phyloP scores from a whole-genome alignment of 2,113 vertebrate genomes.

The Phocoena phocoena region DNA sequence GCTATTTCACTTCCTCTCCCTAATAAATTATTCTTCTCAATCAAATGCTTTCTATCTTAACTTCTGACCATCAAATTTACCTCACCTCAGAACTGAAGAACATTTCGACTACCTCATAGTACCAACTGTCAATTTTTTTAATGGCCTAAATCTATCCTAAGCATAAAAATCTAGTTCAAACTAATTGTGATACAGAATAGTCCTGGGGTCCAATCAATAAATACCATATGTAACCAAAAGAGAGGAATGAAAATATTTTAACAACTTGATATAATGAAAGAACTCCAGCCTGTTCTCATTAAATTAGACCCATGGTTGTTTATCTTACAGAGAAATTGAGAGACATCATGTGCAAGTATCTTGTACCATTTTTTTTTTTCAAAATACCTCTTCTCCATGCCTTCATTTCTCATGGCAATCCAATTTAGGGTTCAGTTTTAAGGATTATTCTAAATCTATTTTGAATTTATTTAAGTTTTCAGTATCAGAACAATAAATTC shows the following conservation, averaged over 20 bases:
- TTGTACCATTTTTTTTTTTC: background rate
- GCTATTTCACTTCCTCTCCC: background rate
- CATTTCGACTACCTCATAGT: background rate
- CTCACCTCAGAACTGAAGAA: background rate
- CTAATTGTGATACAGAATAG: background rate
- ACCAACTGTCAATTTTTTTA: background rate
- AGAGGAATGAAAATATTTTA: background rate
- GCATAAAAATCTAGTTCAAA: background rate
- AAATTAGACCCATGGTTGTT: background rate
- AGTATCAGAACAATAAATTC: background rate
- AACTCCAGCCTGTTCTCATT: background rate
- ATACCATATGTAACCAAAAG: background rate
- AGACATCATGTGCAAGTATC: background rate
- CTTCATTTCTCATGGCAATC: background rate
- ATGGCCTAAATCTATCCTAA: background rate
- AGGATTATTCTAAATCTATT: background rate
- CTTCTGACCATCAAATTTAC: background rate
- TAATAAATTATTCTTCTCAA: background rate
- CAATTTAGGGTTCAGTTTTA: background rate
- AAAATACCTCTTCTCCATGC: background rate
- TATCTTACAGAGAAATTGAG: background rate
- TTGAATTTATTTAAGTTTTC: background rate
- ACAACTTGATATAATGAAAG: background rate
- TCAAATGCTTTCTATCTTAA: background rate
- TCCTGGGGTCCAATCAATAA: background rate